Base-by-base conservation (phyloP, 2,888 invertebrate genomes). In the Anoplius nigerrimus region DNA sequence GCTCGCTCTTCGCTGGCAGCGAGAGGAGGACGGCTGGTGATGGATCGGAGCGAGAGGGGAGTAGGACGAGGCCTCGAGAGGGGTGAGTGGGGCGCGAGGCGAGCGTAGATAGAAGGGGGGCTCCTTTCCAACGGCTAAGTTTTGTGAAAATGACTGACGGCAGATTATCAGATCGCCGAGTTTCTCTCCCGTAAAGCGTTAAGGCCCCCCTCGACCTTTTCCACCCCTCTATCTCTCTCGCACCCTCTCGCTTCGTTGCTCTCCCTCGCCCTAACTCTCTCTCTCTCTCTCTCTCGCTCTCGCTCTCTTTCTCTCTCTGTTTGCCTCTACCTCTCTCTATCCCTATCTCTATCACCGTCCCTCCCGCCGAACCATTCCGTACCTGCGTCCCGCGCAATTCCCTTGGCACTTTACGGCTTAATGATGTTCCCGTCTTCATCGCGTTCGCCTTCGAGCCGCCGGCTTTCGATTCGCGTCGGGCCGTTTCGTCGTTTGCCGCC, bases 71-170 rank as follows among this genome's bases (percentile, higher is more conserved):
- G n/a, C n/a, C n/a, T n/a, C 34, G 34, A 34, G 11, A 34, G 11
- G 34, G 11, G 8, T 1, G 11, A 34, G 34, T 6, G 24, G 6
- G 11, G 34, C 11, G 34, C 8, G 34, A 34, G 59, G 62, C 55
- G 54, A 51, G 65, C 34, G 54, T 27, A 34, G 24, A 56, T 63
- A 66, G 58, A 64, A 56, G 61, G 55, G 69, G 56, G 48, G 57
- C 70, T 11, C 21, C 62, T 34, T 64, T 72, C 64, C 62, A 55
- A 58, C 64, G 74, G 72, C 62, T 56, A 71, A 74, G 68, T 74
- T 73, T 73, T 71, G 73, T 71, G 74, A 73, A 71, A 74, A 74
- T 73, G 74, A 74, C 74, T 74, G 74, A 74, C 74, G 74, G 65
- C 66, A 59, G 71, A 73, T 73, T 74, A 74, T 73, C 74, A 68